Evolutionary conservation across 2,113 vertebrate genomes (phyloP).

Genomic region (Pollachius pollachius): DNA sequence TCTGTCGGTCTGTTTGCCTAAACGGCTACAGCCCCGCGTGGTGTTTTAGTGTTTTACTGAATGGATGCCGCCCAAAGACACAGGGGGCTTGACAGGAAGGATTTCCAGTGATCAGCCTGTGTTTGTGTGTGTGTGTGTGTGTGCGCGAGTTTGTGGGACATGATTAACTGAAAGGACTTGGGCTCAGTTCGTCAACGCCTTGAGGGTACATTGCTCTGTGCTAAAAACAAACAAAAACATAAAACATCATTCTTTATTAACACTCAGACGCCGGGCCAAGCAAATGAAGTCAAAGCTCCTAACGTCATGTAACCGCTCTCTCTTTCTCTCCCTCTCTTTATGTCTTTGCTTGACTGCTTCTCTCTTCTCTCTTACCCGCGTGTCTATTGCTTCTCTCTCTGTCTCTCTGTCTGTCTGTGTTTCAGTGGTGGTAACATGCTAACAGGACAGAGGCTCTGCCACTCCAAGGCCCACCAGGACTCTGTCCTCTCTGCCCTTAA

Average conservation of each 20-base stretch:
- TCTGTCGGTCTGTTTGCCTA: constrained; percentile 4
- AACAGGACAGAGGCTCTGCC: constrained; percentile 95
- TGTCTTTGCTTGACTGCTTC: not conserved
- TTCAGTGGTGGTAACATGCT: constrained; percentile 88
- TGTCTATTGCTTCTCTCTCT: constrained; percentile 14
- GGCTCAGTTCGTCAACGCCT: not conserved
- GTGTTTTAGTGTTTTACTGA: not conserved
- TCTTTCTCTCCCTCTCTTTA: constrained; percentile 14
- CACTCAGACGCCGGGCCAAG: not conserved
- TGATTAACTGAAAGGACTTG: not conserved
- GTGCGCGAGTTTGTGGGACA: not conserved
- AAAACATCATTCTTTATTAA: not conserved
- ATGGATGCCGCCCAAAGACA: no score
- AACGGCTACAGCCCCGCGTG: not conserved
- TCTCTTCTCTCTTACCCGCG: not conserved
- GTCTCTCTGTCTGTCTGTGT: not conserved
- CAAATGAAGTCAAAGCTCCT: not conserved
- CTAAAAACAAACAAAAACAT: no score
- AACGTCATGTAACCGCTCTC: not conserved
- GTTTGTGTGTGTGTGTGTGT: no score
- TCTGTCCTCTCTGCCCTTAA: constrained; percentile 91
- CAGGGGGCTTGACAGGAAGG: no score
- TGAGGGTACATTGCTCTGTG: no score
- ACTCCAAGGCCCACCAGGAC: constrained; percentile 93
- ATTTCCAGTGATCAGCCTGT: no score